phyloP scores from a whole-genome alignment of 1,140 invertebrate genomes.

The Brachionus paranguensis region DNA sequence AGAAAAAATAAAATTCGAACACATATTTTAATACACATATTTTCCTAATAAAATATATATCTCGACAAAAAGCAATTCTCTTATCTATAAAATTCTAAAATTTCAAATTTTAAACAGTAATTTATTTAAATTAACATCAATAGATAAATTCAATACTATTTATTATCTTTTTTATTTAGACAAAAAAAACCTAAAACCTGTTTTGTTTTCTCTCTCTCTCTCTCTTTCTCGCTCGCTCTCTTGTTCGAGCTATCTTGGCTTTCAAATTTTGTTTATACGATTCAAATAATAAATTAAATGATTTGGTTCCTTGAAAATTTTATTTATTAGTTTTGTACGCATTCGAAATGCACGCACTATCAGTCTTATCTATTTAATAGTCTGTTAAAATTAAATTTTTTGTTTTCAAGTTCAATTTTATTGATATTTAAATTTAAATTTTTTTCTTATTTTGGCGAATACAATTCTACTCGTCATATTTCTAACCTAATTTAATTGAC shows the following conservation, averaged over 20 bases:
- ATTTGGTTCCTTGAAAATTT: slow-evolving; percentile 36
- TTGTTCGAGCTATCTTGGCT: background rate
- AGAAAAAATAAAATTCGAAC: background rate
- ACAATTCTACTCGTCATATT: slow-evolving; percentile 24
- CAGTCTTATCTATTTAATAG: slow-evolving; percentile 32
- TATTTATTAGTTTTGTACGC: slow-evolving; percentile 26
- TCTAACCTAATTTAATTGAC: slow-evolving; percentile 38
- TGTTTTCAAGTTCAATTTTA: slow-evolving; percentile 23
- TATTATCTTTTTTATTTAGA: background rate
- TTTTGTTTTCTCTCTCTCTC: background rate
- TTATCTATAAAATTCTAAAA: slow-evolving; percentile 24
- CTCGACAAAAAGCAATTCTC: background rate
- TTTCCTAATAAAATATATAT: background rate
- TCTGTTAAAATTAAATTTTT: slow-evolving; percentile 23
- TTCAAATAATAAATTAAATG: slow-evolving; percentile 29
- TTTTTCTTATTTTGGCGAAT: background rate
- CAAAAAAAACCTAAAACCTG: slow-evolving; percentile 17
- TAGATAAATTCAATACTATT: slow-evolving; percentile 33
- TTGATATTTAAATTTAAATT: slow-evolving; percentile 23
- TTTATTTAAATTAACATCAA: slow-evolving; percentile 36
- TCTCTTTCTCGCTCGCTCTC: background rate
- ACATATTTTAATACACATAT: slow-evolving; percentile 20
- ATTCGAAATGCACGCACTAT: background rate
- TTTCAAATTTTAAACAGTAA: slow-evolving; percentile 33
- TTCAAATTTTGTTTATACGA: slow-evolving; percentile 26